A percentile compares a stretch with the other conserved stretches of the same genome.
phyloP scores from a whole-genome alignment of 2,888 invertebrate species.

The Hanleya hanleyi region DNA sequence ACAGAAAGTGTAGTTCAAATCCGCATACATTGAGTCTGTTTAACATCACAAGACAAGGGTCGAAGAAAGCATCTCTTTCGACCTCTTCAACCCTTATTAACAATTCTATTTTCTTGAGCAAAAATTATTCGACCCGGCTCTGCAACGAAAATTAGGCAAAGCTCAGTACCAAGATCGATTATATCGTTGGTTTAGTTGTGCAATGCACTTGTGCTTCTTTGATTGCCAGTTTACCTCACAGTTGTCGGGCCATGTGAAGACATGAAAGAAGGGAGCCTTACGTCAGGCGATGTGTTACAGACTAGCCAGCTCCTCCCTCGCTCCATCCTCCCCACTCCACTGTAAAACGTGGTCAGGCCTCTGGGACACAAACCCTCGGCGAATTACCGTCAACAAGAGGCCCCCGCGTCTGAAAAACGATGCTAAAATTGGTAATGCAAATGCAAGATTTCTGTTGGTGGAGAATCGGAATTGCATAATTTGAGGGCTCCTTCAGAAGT shows the following conservation, averaged over 20 bases:
- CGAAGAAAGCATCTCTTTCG: no score
- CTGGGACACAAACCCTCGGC: no score
- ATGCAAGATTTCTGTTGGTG: background rate
- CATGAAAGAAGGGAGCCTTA: background rate
- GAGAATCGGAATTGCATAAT: background rate
- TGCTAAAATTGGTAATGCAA: background rate
- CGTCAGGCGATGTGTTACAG: background rate
- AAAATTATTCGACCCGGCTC: no score
- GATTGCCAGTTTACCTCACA: background rate
- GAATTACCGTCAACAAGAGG: background rate
- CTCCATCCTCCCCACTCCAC: no score
- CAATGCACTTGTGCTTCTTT: background rate
- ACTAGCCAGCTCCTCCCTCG: no score
- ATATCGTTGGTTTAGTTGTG: background rate
- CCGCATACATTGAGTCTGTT: no score
- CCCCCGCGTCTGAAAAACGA: background rate
- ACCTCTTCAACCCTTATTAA: no score
- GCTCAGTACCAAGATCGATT: background rate
- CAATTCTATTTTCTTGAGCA: background rate
- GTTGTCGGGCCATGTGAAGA: background rate
- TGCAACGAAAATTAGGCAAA: background rate
- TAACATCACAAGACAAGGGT: no score
- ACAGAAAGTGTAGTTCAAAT: no score
- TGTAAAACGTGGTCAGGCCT: background rate
- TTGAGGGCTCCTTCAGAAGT: background rate